phyloP scores from a whole-genome alignment of 2,113 vertebrate genomes.

The Phylloscopus trochiloides region DNA sequence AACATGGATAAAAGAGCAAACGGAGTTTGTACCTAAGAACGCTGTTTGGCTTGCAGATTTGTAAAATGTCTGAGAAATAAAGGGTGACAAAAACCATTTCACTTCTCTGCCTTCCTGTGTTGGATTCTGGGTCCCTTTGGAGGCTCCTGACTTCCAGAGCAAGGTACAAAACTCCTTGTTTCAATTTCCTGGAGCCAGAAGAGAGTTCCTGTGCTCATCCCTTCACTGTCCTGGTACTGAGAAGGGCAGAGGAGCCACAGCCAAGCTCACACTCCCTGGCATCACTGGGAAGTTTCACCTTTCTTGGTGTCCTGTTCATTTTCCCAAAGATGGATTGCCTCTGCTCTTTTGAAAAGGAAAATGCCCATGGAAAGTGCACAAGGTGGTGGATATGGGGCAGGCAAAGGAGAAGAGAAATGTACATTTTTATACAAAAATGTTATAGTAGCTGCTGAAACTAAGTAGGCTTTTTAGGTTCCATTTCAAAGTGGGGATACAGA shows the following conservation, averaged over 20 bases:
- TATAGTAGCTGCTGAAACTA: not conserved
- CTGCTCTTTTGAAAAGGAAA: not conserved
- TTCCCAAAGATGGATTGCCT: not conserved
- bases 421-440: rapidly evolving
- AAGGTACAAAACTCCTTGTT: not conserved
- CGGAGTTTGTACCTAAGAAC: not conserved
- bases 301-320: not conserved
- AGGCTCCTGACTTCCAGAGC: not conserved
- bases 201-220: not conserved
- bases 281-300: not conserved
- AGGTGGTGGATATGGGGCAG: no score
- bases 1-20: not conserved
- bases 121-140: not conserved
- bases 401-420: not conserved
- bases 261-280: not conserved
- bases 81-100: not conserved
- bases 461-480: not conserved
- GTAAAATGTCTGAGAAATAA: not conserved
- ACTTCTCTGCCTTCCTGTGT: not conserved
- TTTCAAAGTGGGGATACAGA: not conserved
- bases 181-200: not conserved
- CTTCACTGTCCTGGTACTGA: not conserved
- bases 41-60: not conserved
- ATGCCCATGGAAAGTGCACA: not conserved
- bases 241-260: not conserved